Evolutionary conservation across 2,888 invertebrate species (phyloP), one percentile per base, ranked within the genome.

Genomic region (Pocota personata): DNA sequence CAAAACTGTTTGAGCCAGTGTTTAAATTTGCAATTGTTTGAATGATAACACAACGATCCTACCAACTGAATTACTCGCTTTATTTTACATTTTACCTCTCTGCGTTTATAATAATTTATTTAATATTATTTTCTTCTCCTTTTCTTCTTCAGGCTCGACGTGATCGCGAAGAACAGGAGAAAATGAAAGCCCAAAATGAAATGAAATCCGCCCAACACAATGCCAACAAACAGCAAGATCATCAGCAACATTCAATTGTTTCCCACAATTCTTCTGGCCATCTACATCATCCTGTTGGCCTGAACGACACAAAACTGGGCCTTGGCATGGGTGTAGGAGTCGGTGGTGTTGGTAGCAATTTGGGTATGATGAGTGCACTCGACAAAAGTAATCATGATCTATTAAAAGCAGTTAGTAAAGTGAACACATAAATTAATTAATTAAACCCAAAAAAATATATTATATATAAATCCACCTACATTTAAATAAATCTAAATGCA

Each of bases 161-260:
- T 88, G 97, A 97, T 91, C 94, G 97, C 72, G 97, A 98, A 92
- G 97, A 97, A 91, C 97, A 97, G 92, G 97, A 97, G 90, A 94
- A 97, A 93, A 96, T 97, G 95, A 97, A 97, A 93, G 97, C 97
- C 90, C 97, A 97, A 93, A 96, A 97, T 91, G 96, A 96, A 90
- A 96, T 97, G 93, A 96, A 97, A 92, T 97, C 97, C 92, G 96
- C 96, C 90, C 96, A 96, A 93, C 94, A 96, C 91, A 96, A 96
- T 90, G 95, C 95, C 90, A 95, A 91, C 87, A 92, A 92, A 89
- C 90, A 89, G 87, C 91, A 90, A 84, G 91, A 91, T 62, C 91
- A 91, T 62, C 91, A 91, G 80, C 91, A 91, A 82, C 92, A 92
- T 72, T 91, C 92, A 87, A 92, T 92, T 89, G 91, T 93, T n/a